A percentile compares a stretch with the other conserved stretches of the same genome.
Evolutionary conservation across 2,888 invertebrate species (phyloP).

Genomic region (Tridacna crocea): DNA sequence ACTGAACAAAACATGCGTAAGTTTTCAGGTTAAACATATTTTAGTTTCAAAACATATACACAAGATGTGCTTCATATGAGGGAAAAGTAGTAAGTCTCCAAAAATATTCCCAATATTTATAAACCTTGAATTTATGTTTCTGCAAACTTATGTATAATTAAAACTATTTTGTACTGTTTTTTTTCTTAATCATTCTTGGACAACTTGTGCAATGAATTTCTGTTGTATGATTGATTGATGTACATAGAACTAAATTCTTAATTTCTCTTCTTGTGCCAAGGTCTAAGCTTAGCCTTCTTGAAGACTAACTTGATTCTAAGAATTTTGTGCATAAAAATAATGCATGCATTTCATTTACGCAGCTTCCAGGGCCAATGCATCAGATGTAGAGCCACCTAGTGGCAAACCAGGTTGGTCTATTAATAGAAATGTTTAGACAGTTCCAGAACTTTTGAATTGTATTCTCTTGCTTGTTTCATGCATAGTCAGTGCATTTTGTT

Average conservation of each 20-base stretch:
- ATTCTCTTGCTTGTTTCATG: slow-evolving; percentile 25
- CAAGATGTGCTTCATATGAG: too few relatives aligned
- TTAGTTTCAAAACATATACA: too few relatives aligned
- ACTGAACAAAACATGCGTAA: too few relatives aligned
- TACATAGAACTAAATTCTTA: not conserved
- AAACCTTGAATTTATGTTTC: too few relatives aligned
- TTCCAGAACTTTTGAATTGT: slow-evolving; percentile 2
- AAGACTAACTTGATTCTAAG: not conserved
- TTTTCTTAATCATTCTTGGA: too few relatives aligned
- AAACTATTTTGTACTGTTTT: too few relatives aligned
- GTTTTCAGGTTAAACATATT: too few relatives aligned
- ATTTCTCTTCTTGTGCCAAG: not conserved
- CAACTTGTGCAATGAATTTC: too few relatives aligned
- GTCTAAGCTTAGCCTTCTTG: not conserved
- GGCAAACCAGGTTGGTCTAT: slow-evolving; percentile 68
- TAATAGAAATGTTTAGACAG: slow-evolving; percentile 49
- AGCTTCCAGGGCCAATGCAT: slow-evolving; percentile 57
- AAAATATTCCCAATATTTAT: too few relatives aligned
- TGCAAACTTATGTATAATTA: too few relatives aligned
- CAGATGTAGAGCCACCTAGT: slow-evolving; percentile 60
- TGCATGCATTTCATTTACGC: slow-evolving; percentile 63
- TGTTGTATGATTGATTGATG: not conserved
- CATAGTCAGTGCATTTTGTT: slow-evolving; percentile 43
- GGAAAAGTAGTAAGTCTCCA: too few relatives aligned
- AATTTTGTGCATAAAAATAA: slow-evolving; percentile 32